Evolutionary conservation across 2,797 vertebrate species (phyloP).

Genomic region (Muscicapa striata): DNA sequence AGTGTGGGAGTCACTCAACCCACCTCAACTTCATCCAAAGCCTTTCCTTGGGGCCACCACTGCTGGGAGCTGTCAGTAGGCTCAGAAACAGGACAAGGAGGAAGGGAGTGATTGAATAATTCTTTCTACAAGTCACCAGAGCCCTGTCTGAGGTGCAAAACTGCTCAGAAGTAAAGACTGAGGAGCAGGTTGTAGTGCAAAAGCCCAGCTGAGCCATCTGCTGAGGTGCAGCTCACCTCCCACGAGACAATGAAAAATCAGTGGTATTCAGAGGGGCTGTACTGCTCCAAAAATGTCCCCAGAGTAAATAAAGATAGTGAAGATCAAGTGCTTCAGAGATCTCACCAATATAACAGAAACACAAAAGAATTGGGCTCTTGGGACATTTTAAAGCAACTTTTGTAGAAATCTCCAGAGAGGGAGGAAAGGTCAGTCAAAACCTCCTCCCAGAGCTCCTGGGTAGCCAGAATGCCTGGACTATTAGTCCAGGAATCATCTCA

Average conservation of each 20-base stretch:
- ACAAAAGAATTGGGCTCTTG: not conserved
- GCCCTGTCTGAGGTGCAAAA: not conserved
- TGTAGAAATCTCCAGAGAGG: not conserved
- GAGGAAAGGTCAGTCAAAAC: not conserved
- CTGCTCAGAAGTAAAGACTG: not conserved
- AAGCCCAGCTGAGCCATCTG: not conserved
- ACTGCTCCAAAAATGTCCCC: not conserved
- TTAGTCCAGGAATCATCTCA: not conserved
- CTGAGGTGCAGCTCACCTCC: not conserved
- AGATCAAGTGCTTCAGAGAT: not conserved
- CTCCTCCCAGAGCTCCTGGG: not conserved
- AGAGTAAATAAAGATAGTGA: not conserved
- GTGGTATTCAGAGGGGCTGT: rapidly evolving
- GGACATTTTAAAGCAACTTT: not conserved
- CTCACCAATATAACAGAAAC: not conserved
- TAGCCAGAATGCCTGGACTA: not conserved
- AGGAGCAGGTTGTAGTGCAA: not conserved
- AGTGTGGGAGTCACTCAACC: not conserved
- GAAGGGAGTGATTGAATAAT: not conserved
- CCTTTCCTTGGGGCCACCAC: not conserved
- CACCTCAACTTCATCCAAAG: not conserved
- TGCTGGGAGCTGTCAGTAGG: not conserved
- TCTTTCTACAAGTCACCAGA: not conserved
- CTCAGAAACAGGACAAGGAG: not conserved
- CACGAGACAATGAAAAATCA: not conserved